Evolutionary conservation across 2,888 invertebrate genomes (phyloP), one percentile per base, ranked within the genome.

Genomic region (Agrotis ipsilon): DNA sequence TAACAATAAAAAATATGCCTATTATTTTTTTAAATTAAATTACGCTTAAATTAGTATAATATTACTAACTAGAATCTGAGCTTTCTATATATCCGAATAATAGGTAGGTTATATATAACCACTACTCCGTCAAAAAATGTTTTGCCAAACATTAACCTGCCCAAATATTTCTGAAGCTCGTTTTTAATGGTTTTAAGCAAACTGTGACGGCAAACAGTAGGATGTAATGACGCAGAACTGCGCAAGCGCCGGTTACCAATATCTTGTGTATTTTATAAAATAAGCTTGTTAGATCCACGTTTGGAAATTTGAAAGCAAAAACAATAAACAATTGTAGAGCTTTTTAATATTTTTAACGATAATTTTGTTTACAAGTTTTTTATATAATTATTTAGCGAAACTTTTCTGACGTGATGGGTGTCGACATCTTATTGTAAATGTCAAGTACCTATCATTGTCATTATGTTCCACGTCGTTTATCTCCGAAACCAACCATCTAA

Each of bases 131-230:
- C 14, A 39, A 32, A 32, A 62, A 62, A 39, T 14, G 19, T 72
- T 72, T 72, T 18, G 18, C 19, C 32, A 32, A 55, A 74, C 9
- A 59, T 21, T 39, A 11, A 39, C 39, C 39, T 39, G 11, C 39
- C 39, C 39, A 65, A n/a, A 59, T 43, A 45, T 4, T 51, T 43
- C 32, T 18, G 0, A n/a, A 39, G 39, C 24, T 46, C 19, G 19
- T 13, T 51, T 57, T 48, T 54, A 46, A 69, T 60, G 52, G 13
- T 49, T 77, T 27, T n/a, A 46, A 68, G 21, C 65, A 66, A 65
- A 63, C 78, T 62, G 43, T 73, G 69, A 70, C 78, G 45, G 61
- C 49, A 82, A 78, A 81, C 68, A 66, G 39, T 57, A 45, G 51
- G 24, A 39, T 24, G 32, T 60, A 76, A 72, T 67, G 57, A 64